phyloP scores from a whole-genome alignment of 2,113 vertebrate species.

The Opisthocomus hoazin region DNA sequence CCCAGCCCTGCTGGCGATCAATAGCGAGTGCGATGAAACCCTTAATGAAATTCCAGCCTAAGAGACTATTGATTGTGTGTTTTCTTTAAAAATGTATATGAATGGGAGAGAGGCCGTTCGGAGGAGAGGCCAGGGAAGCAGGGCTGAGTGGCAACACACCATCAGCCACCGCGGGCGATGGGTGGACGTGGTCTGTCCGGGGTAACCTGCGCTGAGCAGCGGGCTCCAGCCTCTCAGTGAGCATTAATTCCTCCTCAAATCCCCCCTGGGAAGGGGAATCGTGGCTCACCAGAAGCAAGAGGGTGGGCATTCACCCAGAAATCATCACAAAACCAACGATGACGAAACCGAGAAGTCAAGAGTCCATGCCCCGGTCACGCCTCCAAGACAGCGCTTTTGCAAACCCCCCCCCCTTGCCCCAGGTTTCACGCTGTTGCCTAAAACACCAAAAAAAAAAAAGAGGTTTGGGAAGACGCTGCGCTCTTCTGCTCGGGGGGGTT shows the following conservation, averaged over 20 bases:
- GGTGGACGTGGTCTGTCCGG: background rate
- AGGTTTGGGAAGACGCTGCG: background rate
- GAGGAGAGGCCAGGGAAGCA: background rate
- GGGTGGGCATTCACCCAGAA: background rate
- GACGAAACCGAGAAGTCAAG: background rate
- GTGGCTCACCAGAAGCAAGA: background rate
- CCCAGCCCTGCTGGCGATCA: background rate
- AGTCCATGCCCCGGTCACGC: background rate
- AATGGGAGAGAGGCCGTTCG: constrained; percentile 45
- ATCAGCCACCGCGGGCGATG: rapidly evolving
- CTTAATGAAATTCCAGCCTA: constrained; percentile 57
- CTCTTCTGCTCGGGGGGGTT: background rate
- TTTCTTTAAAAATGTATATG: constrained; percentile 45
- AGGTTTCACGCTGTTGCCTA: background rate
- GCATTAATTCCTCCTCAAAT: background rate
- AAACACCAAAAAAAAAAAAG: background rate
- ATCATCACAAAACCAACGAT: background rate
- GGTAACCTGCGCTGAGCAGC: background rate
- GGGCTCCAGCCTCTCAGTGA: background rate
- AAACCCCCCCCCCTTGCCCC: background rate
- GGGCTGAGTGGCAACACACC: background rate
- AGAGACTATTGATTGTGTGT: constrained; percentile 52
- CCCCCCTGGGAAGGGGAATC: background rate
- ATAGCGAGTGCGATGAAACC: constrained; percentile 35
- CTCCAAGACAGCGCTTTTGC: background rate